Evolutionary conservation across 2,113 vertebrate species (phyloP).

Genomic region (Clarias magur): DNA sequence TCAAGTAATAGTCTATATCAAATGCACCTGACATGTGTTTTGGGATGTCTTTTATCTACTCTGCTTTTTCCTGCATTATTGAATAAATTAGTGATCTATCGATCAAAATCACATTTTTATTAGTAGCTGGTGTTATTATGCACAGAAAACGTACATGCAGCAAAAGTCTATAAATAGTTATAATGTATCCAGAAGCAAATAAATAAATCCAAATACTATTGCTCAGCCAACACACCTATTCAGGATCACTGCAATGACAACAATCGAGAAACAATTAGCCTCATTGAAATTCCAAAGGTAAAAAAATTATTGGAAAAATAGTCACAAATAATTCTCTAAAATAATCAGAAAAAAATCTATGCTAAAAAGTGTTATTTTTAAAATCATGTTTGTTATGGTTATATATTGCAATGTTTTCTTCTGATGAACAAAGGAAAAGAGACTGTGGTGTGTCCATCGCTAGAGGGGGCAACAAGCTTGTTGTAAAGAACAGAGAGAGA

Average conservation of each 20-base stretch:
- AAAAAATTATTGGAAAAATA: neutral
- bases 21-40: neutral
- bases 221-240: neutral
- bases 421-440: slow-evolving; percentile 66
- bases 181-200: neutral
- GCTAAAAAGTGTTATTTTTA: neutral
- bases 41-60: neutral
- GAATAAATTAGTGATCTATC: neutral
- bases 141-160: neutral
- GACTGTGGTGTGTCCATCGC: slow-evolving; percentile 60
- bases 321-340: neutral
- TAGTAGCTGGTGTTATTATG: neutral
- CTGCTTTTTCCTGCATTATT: neutral
- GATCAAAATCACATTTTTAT: neutral
- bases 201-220: neutral
- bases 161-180: neutral
- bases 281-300: neutral
- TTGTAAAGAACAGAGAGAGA: slow-evolving; percentile 1
- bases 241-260: neutral
- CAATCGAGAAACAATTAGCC: neutral
- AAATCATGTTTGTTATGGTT: neutral
- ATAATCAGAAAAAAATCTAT: neutral
- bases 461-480: slow-evolving; percentile 75
- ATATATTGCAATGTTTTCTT: slow-evolving; percentile 23
- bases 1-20: neutral